Evolutionary conservation across 92 coral and sea anemone genomes (phyloP), one percentile per base, ranked within the genome.

Genomic region (Montipora capitata): DNA sequence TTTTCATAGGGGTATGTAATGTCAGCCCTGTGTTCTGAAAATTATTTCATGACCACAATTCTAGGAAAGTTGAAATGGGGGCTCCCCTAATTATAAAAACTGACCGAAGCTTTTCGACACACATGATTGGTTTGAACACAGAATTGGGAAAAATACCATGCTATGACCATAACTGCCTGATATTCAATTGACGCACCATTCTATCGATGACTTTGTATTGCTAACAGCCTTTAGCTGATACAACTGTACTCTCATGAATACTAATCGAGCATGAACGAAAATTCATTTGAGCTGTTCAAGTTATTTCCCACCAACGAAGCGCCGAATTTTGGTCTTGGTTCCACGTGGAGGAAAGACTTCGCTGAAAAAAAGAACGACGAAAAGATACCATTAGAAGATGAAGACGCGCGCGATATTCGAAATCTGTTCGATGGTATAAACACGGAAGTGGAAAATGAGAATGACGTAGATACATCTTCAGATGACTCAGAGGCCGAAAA

Each of bases 401-500:
- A 82, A 3, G 71, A 49, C 18, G 76, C 10, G 4, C 68, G 79
- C 27, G 87, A 83, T 54, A 59, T 83, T 7, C 59, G 74, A 58
- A 68, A 72, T 58, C 72, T 83, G 12, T 83, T 83, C 79, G 70
- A 83, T 38, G 87, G 79, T 7, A 13, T 49, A 3, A 57, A 17
- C 79, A 57, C 45, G 67, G 77, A 69, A 39, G 76, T 69, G 20
- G 38, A 45, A 9, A 48, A 72, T 49, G 43, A 45, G 15, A 59
- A 83, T 20, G 61, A 71, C 18, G 86, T 70, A 11, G 87, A 83
- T 18, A 7, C 78, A 8, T 16, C 72, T 12, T 57, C 61, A 48
- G 63, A 54, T 54, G 61, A 20, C 10, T 72, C 80, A 2, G 76
- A 48, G 38, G 43, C 27, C 61, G 87, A 83, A 12, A 45, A 9